A percentile compares a stretch with the other conserved stretches of the same genome.
Conservation (phyloP, 2,113 vertebrate species). For the Xerus inauris region DNA sequence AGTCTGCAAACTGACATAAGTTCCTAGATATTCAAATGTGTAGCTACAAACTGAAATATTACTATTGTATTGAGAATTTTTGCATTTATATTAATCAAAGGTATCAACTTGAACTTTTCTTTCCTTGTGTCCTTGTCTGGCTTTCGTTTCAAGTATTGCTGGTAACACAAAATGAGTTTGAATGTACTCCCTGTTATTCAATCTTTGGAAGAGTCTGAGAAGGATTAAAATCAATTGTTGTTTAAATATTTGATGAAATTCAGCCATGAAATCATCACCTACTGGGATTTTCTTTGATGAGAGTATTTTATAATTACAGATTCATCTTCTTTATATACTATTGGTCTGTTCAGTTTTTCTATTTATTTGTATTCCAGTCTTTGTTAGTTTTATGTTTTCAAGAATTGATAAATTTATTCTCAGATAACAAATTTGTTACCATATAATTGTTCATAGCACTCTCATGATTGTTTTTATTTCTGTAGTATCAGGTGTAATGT, state of each 20-base stretch:
- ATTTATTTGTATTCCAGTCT: neutral
- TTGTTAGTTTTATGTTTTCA: neutral
- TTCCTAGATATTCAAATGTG: neutral
- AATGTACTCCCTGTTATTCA: neutral
- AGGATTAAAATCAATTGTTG: neutral
- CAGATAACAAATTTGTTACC: no score
- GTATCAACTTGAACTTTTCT: neutral
- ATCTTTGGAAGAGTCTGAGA: neutral
- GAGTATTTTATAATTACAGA: neutral
- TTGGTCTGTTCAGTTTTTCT: neutral
- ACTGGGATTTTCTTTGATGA: neutral
- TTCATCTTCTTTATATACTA: neutral
- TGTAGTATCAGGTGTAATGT: no score
- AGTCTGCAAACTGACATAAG: neutral
- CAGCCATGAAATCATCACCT: neutral
- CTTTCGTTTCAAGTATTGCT: neutral
- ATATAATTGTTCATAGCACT: no score
- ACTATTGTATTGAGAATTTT: neutral
- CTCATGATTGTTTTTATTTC: neutral
- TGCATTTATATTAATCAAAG: neutral
- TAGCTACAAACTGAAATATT: neutral
- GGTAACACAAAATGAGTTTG: neutral
- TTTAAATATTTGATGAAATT: neutral
- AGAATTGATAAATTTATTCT: neutral
- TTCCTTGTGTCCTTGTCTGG: neutral